Conservation (phyloP, 2,797 vertebrate species). For the Fratercula arctica region DNA sequence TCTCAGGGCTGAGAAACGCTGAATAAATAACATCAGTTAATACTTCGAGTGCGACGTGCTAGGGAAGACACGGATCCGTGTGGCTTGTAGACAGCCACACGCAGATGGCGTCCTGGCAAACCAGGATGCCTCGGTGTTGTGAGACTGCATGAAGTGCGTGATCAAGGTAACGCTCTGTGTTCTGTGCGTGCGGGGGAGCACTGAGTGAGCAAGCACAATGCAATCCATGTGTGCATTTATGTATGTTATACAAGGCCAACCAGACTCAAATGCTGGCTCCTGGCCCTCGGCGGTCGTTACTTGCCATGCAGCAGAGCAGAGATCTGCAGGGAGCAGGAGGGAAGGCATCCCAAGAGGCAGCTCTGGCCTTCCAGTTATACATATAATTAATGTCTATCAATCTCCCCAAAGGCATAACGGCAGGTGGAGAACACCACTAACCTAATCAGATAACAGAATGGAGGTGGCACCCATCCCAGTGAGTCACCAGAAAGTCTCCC, state of each 20-base stretch:
- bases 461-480: neutral
- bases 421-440: neutral
- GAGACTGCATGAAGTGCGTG: neutral
- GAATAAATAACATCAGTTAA: neutral
- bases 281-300: accelerated
- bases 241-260: neutral
- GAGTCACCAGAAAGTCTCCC: neutral
- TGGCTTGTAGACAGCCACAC: neutral
- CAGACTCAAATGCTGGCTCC: neutral
- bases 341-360: neutral
- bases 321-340: neutral
- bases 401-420: neutral
- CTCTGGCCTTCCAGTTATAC: neutral
- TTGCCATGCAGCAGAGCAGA: neutral
- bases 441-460: neutral
- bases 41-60: neutral
- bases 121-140: neutral
- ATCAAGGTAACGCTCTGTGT: neutral
- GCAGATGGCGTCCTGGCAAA: accelerated
- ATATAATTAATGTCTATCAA: neutral
- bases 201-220: neutral
- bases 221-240: no score
- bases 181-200: accelerated
- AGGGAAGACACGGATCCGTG: neutral
- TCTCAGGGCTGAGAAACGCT: neutral